Evolutionary conservation across 2,888 invertebrate species (phyloP).

Genomic region (Sarcophaga caerulescens): DNA sequence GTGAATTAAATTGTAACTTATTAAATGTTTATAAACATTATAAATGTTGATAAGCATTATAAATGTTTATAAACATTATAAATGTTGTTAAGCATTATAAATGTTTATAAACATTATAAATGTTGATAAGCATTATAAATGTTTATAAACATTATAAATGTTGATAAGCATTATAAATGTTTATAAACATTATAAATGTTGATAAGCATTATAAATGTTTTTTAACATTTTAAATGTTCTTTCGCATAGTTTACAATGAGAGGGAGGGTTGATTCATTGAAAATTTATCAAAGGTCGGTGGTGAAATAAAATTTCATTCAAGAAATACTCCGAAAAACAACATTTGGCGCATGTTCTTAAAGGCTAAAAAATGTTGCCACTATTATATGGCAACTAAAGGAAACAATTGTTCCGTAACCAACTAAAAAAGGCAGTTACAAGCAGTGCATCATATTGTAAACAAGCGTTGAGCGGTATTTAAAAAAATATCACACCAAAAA

Average conservation of each 20-base stretch:
- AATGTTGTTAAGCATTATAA: no score
- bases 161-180: no score
- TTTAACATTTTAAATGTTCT: no score
- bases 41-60: no score
- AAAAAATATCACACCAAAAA: not conserved
- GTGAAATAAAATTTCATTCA: constrained; percentile 61
- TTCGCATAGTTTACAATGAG: no score
- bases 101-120: no score
- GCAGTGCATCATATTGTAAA: constrained; percentile 52
- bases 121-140: no score
- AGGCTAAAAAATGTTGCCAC: constrained; percentile 21
- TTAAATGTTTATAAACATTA: no score
- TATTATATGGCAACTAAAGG: not conserved
- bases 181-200: no score
- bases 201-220: not conserved
- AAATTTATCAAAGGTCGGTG: not conserved
- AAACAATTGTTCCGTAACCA: constrained; percentile 7
- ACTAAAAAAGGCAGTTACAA: constrained; percentile 40
- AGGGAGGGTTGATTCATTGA: not conserved
- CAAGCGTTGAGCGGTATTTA: constrained; percentile 35
- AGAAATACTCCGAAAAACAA: constrained; percentile 49
- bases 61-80: no score
- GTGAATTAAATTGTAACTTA: no score
- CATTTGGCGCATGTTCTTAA: constrained; percentile 50
- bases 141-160: no score